Percentiles rank a stretch among this genome's conserved stretches.
Evolutionary conservation across 2,888 invertebrate genomes (phyloP).

Genomic region (Agonum fuliginosum): DNA sequence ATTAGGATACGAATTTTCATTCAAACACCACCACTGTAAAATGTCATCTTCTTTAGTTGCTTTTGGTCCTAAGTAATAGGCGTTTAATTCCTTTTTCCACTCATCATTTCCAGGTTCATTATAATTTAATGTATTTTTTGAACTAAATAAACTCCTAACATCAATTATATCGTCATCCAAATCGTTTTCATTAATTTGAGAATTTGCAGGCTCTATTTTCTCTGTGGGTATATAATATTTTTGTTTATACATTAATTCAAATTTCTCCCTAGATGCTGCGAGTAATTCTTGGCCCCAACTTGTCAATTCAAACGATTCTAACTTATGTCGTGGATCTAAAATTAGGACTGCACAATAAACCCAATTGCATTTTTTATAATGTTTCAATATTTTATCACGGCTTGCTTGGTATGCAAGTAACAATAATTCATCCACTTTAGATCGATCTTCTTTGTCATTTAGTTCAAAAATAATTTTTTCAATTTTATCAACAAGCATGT

Average conservation of each 20-base stretch:
- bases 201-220: not conserved
- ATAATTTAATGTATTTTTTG: not conserved
- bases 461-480: slow-evolving; percentile 60
- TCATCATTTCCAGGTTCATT: not conserved
- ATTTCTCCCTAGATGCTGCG: slow-evolving; percentile 27
- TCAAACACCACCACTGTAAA: not conserved
- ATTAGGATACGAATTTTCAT: slow-evolving; percentile 57
- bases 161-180: not conserved
- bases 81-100: not conserved
- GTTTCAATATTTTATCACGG: slow-evolving; percentile 64
- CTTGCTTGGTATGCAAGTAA: slow-evolving; percentile 62
- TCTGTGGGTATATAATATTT: not conserved
- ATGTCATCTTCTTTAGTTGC: not conserved
- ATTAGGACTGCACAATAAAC: slow-evolving; percentile 63
- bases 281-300: slow-evolving; percentile 43
- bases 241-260: slow-evolving; percentile 52
- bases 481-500: slow-evolving; percentile 63
- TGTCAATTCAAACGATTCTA: not conserved
- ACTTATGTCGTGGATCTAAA: slow-evolving; percentile 64
- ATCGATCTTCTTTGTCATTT: slow-evolving; percentile 61
- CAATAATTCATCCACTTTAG: slow-evolving; percentile 61
- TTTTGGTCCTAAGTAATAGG: not conserved
- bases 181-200: not conserved
- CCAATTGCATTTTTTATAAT: slow-evolving; percentile 64
- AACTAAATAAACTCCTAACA: not conserved